phyloP scores from a whole-genome alignment of 2,113 vertebrate species.

The Papio anubis region DNA sequence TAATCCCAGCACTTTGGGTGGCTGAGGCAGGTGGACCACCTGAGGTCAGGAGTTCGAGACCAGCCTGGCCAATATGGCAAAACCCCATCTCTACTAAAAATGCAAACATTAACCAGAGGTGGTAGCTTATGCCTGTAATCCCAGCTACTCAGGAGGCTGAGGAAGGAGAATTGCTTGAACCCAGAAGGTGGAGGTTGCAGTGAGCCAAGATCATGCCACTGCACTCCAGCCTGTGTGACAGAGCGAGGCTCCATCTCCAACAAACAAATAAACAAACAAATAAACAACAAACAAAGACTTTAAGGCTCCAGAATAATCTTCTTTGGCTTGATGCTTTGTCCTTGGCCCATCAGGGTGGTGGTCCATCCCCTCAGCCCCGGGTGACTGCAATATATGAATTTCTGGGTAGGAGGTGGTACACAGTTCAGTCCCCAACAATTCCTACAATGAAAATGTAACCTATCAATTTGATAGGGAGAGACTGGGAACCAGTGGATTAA shows the following conservation, averaged over 20 bases:
- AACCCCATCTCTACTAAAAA: neutral
- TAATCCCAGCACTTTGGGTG: neutral
- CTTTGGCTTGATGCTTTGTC: neutral
- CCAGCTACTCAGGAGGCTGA: neutral
- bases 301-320: neutral
- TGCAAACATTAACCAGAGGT: neutral
- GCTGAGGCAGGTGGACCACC: neutral
- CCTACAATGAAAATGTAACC: neutral
- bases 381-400: neutral
- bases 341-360: neutral
- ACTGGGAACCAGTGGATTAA: neutral
- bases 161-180: neutral
- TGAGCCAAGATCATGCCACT: neutral
- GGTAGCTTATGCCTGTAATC: neutral
- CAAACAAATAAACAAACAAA: neutral
- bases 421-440: neutral
- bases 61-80: neutral
- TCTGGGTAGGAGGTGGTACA: neutral
- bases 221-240: neutral
- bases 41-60: neutral
- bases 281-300: neutral
- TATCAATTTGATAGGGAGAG: neutral
- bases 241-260: neutral
- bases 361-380: neutral
- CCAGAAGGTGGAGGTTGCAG: neutral